A percentile compares a stretch with the other conserved stretches of the same genome.
phyloP scores from a whole-genome alignment of 2,797 vertebrate species.

The Mus spretus region DNA sequence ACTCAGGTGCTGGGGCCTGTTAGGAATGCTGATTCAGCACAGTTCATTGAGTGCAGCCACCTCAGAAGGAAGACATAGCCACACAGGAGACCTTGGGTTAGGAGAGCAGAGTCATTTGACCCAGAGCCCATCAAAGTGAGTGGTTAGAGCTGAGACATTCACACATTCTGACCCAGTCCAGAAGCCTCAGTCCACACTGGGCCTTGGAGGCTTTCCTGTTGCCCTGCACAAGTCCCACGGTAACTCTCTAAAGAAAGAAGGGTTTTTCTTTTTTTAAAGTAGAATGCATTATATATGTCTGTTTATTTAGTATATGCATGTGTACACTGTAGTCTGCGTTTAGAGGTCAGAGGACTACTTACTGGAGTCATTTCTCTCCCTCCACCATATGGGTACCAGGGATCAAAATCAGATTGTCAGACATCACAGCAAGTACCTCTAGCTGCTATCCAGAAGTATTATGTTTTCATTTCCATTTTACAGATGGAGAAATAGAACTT shows the following conservation, averaged over 20 bases:
- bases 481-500: background rate
- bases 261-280: background rate
- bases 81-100: background rate
- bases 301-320: background rate
- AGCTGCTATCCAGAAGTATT: background rate
- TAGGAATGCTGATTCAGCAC: background rate
- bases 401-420: background rate
- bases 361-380: background rate
- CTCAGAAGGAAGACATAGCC: background rate
- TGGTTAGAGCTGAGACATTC: background rate
- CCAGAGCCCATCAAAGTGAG: background rate
- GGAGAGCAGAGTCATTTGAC: constrained; percentile 30
- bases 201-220: constrained; percentile 4
- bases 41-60: background rate
- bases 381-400: background rate
- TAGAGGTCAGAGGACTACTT: background rate
- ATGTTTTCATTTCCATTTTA: constrained; percentile 54
- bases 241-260: constrained; percentile 18
- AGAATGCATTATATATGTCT: background rate
- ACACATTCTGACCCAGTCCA: background rate
- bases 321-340: background rate
- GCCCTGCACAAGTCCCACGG: constrained; percentile 10
- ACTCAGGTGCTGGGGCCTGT: background rate
- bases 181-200: background rate
- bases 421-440: no score